Evolutionary conservation across 2,888 invertebrate species (phyloP).

Genomic region (Oscheius sp.): DNA sequence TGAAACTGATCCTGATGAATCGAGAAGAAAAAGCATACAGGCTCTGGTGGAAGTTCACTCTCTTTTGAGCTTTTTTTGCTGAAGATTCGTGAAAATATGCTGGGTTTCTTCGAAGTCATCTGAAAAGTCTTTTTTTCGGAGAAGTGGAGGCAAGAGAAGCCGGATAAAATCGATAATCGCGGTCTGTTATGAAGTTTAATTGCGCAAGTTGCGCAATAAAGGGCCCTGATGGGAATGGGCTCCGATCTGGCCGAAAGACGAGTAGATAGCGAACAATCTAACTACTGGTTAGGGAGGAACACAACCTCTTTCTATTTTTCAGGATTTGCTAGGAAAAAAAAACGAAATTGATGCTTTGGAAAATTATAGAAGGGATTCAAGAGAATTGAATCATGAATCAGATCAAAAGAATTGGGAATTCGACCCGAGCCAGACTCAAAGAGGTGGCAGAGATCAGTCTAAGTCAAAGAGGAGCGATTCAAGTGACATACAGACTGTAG

Average conservation of each 20-base stretch:
- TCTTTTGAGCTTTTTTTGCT: conserved; percentile 24
- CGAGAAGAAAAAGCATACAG: background rate
- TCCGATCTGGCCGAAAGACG: no score
- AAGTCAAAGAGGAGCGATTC: no score
- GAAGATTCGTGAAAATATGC: conserved; percentile 6
- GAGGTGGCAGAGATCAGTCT: background rate
- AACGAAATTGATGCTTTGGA: no score
- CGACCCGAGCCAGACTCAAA: background rate
- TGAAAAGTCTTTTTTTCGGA: background rate
- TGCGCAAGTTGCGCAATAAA: conserved; percentile 21
- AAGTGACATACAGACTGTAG: no score
- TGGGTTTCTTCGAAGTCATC: conserved; percentile 16
- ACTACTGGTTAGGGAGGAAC: no score
- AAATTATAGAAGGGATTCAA: no score
- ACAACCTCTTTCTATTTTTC: no score
- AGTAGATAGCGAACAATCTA: no score
- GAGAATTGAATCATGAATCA: no score
- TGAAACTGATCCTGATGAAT: conserved; percentile 13
- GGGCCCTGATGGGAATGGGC: background rate
- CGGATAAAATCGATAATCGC: background rate
- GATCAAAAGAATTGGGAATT: no score
- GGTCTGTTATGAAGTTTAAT: conserved; percentile 3
- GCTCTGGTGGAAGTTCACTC: conserved; percentile 7
- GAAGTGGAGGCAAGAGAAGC: background rate
- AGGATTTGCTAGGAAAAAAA: no score